Base-by-base conservation (phyloP, 2,113 vertebrate species). In the Lanius collurio region DNA sequence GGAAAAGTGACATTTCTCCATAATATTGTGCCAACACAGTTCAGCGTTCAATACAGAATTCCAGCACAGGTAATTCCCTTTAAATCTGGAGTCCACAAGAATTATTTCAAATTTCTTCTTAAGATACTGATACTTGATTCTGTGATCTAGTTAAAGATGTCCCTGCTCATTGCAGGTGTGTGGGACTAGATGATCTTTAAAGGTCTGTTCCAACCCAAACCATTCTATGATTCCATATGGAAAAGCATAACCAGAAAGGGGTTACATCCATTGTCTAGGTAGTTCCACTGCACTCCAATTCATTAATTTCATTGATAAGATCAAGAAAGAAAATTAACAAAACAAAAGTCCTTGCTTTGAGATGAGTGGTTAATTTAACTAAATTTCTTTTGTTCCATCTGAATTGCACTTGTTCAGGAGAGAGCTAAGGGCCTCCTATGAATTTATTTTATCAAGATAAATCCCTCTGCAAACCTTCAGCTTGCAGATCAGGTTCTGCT, bases 341-440 rank as follows among this genome's bases (percentile, higher is more conserved):
- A 90, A 39, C 21, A 67, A 57, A 91, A 94, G 20, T 46, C 47
- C 37, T 67, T 80, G 69, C 86, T 78, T 88, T 77, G 64, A 94
- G 93, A 96, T 85, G 75, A 95, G 90, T 3, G 3, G 93, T 80
- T 91, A 93, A 95, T 94, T 90, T 88, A 90, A 97, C 93, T 93
- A 68, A 64, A 87, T 93, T 88, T 80, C 79, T 81, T 70, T 47
- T 85, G 53, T 91, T 95, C 85, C 53, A 64, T 77, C 64, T 33
- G 35, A 94, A 86, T 59, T 68, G 44, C 47, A 71, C 33, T 90
- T 74, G 73, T 82, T 67, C 91, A 92, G 44, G 64, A 88, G 49
- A 79, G 27, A 88, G 68, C 64, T 88, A 50, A 59, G 84, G 50
- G 81, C 33, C 79, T 88, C 75, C 85, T 78, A 64, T 68, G 56